Evolutionary conservation across 1,140 invertebrate species (phyloP), one percentile per base, ranked within the genome.

Genomic region (Rhopalosiphum padi): DNA sequence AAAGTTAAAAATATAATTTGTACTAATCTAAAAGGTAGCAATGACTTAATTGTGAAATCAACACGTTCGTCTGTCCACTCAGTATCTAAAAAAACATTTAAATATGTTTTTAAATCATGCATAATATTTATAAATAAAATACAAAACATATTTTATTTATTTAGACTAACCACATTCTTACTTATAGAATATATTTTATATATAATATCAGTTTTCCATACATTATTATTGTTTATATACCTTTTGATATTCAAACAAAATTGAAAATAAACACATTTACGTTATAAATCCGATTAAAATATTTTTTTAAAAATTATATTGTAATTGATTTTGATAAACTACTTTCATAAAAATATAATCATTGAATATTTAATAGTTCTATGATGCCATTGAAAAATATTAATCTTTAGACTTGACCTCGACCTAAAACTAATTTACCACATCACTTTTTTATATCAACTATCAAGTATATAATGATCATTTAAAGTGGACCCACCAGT

Each of bases 381-480:
- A 7, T n/a, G 53, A 90, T 90, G 88, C 51, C 25, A 90, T 60
- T 90, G 53, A 60, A 90, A 53, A 90, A 60, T 43, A 60, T 30
- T 90, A 90, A 90, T 60, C 87, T 89, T 60, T 41, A 60, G 18
- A 68, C 68, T 90, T 43, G 18, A 90, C 89, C 89, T 90, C 89
- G 55, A 90, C 89, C 89, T 41, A 90, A 41, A 90, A 90, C 18
- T 90, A 68, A 90, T 68, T 60, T 68, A 90, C 41, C 23, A 90
- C 25, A 68, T 68, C 35, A 90, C 53, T 60, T 90, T 68, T 60
- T 90, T 60, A 90, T 60, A 90, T 90, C 51, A 90, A 90, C 60
- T 60, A 90, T 90, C 51, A 90, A 90, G 43, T 18, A 51, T 23
- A 68, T 68, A 30, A 90, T 90, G 53, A 60, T 68, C n/a, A 37